A percentile compares a stretch with the other conserved stretches of the same genome.
Conservation (phyloP, 1,140 invertebrate species). For the Acarapis woodi region DNA sequence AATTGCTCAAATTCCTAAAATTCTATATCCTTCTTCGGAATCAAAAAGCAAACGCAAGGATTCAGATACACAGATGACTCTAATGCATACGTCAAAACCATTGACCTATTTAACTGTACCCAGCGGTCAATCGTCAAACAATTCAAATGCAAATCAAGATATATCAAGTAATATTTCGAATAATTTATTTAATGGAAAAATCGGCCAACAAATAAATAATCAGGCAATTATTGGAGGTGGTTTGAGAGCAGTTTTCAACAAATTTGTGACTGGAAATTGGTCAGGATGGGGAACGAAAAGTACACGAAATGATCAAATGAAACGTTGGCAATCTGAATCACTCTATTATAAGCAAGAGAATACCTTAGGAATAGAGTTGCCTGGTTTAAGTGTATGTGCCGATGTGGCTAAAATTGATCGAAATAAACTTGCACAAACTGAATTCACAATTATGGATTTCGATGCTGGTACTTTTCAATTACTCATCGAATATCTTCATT, state of each 20-base stretch:
- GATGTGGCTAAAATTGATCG: constrained; percentile 75
- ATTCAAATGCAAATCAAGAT: neutral
- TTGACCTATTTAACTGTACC: constrained; percentile 9
- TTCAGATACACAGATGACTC: constrained; percentile 3
- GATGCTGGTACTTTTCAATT: constrained; percentile 72
- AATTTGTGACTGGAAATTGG: constrained; percentile 9
- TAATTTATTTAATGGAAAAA: no score
- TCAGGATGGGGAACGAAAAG: constrained; percentile 31
- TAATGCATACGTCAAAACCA: constrained; percentile 3
- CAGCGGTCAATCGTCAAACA: neutral
- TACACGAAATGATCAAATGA: constrained; percentile 11
- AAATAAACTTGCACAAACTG: constrained; percentile 60
- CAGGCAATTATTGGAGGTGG: no score
- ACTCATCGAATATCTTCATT: constrained; percentile 64
- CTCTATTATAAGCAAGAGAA: constrained; percentile 10
- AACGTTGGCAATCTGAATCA: constrained; percentile 11
- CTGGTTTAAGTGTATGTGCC: constrained; percentile 60
- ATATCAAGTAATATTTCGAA: neutral
- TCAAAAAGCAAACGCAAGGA: constrained; percentile 7
- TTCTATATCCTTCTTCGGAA: constrained; percentile 5
- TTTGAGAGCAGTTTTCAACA: constrained; percentile 6
- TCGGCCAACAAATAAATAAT: no score
- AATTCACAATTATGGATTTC: constrained; percentile 84
- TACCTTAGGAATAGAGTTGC: constrained; percentile 22
- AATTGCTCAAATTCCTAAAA: constrained; percentile 9